Conservation (phyloP, 2,888 invertebrate species). For the Thecophora atra region DNA sequence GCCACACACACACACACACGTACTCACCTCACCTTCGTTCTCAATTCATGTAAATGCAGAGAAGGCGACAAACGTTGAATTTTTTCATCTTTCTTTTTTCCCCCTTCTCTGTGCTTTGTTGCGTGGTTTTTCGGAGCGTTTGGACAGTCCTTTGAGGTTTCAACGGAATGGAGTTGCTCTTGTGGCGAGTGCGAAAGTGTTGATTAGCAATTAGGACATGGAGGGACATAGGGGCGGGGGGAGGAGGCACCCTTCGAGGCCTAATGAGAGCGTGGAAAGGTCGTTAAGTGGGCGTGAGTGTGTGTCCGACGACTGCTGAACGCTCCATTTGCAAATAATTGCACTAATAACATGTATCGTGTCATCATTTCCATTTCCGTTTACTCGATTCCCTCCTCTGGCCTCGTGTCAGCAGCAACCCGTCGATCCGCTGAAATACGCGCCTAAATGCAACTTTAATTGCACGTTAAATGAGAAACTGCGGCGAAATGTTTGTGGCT, state of each 20-base stretch:
- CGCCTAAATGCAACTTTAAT: conserved; percentile 4
- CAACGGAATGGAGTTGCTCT: no score
- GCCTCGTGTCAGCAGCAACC: neutral
- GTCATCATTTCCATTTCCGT: conserved; percentile 27
- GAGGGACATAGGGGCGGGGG: no score
- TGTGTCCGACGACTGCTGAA: neutral
- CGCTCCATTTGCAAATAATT: conserved; percentile 24
- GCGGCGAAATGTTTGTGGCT: neutral
- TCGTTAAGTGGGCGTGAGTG: neutral
- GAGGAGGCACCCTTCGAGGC: neutral
- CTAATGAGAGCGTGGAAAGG: neutral
- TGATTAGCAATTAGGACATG: conserved; percentile 15
- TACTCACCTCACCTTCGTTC: no score
- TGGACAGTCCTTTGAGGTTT: no score
- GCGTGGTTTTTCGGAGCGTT: no score
- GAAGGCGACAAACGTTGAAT: no score
- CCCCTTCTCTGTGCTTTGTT: no score
- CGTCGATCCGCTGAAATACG: neutral
- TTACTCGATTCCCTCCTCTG: neutral
- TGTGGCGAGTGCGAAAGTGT: neutral
- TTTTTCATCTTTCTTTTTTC: no score
- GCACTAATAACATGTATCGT: conserved; percentile 15
- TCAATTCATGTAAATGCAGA: no score
- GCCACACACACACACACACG: no score
- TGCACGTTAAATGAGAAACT: neutral